A percentile compares a stretch with the other conserved stretches of the same genome.
Evolutionary conservation across 2,888 invertebrate species (phyloP).

Genomic region (Acheta domesticus): DNA sequence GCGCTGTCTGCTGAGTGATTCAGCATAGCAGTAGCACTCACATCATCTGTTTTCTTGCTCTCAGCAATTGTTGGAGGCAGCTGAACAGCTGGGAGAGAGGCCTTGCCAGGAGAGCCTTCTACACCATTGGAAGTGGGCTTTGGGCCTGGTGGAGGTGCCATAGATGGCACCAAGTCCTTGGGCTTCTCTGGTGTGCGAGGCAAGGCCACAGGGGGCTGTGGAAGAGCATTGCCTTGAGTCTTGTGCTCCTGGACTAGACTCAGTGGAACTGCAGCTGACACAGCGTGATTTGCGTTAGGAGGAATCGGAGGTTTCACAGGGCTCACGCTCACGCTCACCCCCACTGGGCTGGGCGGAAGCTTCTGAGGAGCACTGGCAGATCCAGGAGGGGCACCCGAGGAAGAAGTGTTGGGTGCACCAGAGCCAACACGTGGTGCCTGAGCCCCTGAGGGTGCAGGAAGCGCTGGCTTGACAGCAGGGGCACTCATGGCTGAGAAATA

Average conservation of each 20-base stretch:
- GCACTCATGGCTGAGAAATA: constrained; percentile 43
- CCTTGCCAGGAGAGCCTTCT: constrained; percentile 32
- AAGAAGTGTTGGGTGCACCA: constrained; percentile 41
- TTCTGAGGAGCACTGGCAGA: constrained; percentile 43
- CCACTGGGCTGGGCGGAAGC: constrained; percentile 39
- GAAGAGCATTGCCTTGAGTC: constrained; percentile 40
- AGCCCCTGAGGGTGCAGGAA: constrained; percentile 41
- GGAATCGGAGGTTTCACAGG: constrained; percentile 46
- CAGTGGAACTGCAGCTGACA: constrained; percentile 42
- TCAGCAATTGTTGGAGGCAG: constrained; percentile 23
- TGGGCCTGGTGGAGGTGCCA: constrained; percentile 10
- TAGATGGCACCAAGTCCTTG: constrained; percentile 27
- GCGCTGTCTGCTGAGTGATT: constrained; percentile 30
- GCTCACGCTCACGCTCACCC: constrained; percentile 43
- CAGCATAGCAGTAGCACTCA: constrained; percentile 25
- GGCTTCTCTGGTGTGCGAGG: constrained; percentile 33
- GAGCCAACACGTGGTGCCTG: constrained; percentile 43
- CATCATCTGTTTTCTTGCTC: constrained; percentile 32
- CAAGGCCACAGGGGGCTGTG: constrained; percentile 40
- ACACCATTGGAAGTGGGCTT: constrained; percentile 38
- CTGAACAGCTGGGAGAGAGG: not conserved
- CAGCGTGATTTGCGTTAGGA: constrained; percentile 34
- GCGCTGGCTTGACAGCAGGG: constrained; percentile 46
- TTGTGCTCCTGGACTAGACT: constrained; percentile 49
- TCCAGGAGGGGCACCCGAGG: constrained; percentile 38